Evolutionary conservation across 2,888 invertebrate genomes (phyloP).

Genomic region (Amiota mariae): DNA sequence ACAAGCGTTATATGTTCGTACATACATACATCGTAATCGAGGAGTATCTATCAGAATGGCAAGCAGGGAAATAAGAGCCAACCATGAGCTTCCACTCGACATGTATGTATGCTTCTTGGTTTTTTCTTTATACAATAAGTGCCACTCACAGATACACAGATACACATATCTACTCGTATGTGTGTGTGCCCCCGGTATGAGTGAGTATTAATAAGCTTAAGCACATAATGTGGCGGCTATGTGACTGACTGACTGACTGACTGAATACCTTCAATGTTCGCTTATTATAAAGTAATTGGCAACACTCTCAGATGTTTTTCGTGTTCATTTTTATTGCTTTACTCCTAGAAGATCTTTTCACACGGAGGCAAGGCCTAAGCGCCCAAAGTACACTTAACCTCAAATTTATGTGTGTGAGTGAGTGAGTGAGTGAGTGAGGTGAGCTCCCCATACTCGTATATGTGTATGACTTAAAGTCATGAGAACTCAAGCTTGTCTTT

Average conservation of each 20-base stretch:
- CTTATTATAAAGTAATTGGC: conserved; percentile 68
- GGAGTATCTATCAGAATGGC: too few species aligned
- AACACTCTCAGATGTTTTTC: conserved; percentile 51
- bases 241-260: conserved; percentile 57
- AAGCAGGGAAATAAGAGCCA: too few species aligned
- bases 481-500: not conserved
- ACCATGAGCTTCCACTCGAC: not conserved
- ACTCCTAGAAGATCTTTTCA: conserved; percentile 61
- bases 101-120: conserved; percentile 47
- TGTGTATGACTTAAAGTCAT: not conserved
- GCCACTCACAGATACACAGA: conserved; percentile 45
- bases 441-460: not conserved
- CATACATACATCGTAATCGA: not conserved
- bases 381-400: conserved; percentile 65
- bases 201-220: conserved; percentile 61
- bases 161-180: conserved; percentile 13
- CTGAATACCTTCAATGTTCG: conserved; percentile 29
- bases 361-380: conserved; percentile 52
- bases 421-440: conserved; percentile 33
- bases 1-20: conserved; percentile 49
- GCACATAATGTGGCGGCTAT: conserved; percentile 51
- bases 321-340: conserved; percentile 40
- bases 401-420: conserved; percentile 41
- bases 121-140: conserved; percentile 53
- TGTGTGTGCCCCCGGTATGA: not conserved